Base-by-base conservation (phyloP, 2,888 invertebrate genomes). In the Tetheella fluctuosa region DNA sequence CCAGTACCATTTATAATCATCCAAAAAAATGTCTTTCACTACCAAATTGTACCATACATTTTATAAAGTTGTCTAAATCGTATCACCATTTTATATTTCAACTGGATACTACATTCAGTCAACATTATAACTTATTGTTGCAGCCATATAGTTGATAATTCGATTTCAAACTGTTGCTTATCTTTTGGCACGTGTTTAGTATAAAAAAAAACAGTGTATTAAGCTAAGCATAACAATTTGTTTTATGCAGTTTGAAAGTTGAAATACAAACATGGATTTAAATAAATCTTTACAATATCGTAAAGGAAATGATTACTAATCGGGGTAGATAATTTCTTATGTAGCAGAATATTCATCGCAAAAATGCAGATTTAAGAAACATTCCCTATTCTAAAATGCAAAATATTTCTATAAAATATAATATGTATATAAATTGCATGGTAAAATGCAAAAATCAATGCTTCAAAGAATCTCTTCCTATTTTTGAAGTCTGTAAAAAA, bases 11-110 rank as follows among this genome's bases (percentile, higher is more conserved):
- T 55, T 13, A 30, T 56, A 23, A 37, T 39, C 23, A 28, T 20
- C n/a, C 13, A 55, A 1, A 52, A 28, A 25, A 58, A 58, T 63
- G 56, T 58, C 55, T 42, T 52, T 60, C 54, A 25, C 4, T 30
- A 53, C 10, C 10, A 48, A 48, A 20, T 3, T 10, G 20, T 42
- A 17, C n/a, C 17, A 17, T 17, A 7, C 25, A 34, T 34, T 13
- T 2, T 34, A 34, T 1, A 30, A 30, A 10, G 8, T 30, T 30
- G 30, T 34, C 34, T 34, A 34, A 34, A 34, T 34, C 12, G 30
- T 42, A 7, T 42, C 42, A 15, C 5, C 17, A 17, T 42, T 39
- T 42, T 6, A 42, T 42, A n/a, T 0, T 42, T 17, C 1, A 17
- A 17, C n/a, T 17, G 15, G 37, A 17, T 42, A 0, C 2, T 2